Base-by-base conservation (phyloP, 2,113 vertebrate genomes). In the Egretta garzetta region DNA sequence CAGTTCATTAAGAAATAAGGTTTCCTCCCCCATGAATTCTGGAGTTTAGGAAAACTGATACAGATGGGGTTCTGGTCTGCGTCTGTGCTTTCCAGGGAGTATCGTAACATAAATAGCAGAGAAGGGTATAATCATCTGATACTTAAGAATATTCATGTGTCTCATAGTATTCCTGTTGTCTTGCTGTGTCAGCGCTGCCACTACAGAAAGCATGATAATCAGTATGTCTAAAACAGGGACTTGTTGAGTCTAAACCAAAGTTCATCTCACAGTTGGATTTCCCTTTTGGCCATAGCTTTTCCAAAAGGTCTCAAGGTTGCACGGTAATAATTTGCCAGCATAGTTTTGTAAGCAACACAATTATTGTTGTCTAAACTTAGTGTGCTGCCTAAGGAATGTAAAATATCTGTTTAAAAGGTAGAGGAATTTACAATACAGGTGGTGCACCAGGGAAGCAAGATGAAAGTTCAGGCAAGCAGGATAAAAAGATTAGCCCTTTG, bases 401-500 rank as follows among this genome's bases (percentile, higher is more conserved):
- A 90, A 80, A 35, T 63, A 83, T 49, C 43, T 73, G 5, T 55
- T 59, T 55, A 66, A 96, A 82, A 2, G 7, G 28, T 27, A 58
- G 70, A 72, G 59, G 81, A 93, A 66, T 75, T 93, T 81, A 47
- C 37, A n/a, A 9, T 63, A 45, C 70, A 87, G 80, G 74, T 85
- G 74, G 41, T 49, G 28, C 8, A 80, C 50, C 26, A 77, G 50
- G 55, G 58, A 73, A 82, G 62, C 59, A 35, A 76, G 94, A 96
- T 91, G 70, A 95, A 96, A 93, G 94, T 94, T 85, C 93, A 95
- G 84, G 67, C 66, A 70, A 96, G 76, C 43, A 60, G 88, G 62
- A 86, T 90, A 52, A 89, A 96, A 87, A 75, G 60, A 64, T 91
- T 27, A 80, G 68, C 39, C 50, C 24, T 86, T 79, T 87, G 73